Base-by-base conservation (phyloP, 2,888 invertebrate species). In the Caenorhabditis wallacei region DNA sequence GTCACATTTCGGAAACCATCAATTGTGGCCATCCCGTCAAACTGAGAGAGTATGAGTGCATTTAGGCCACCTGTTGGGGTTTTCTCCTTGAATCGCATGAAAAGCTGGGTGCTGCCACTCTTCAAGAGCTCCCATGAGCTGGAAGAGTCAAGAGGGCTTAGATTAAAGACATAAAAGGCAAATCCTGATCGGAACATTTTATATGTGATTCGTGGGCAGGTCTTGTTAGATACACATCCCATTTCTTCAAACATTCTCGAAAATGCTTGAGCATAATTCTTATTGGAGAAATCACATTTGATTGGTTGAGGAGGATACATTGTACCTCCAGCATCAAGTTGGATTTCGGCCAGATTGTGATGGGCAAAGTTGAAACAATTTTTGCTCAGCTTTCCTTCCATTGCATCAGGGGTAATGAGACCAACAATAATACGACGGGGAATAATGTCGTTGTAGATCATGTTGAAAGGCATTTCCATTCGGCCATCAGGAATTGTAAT, bases 281-380 rank as follows among this genome's bases (percentile, higher is more conserved):
- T 22, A 7, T 46, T 46, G 3, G 2, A 48, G 56, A 59, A 71
- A 61, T 71, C 59, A 30, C 43, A 46, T 10, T 46, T 26, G 18
- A 59, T 22, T 16, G 71, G 71, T 46, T 57, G 71, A 16, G 57
- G 37, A 11, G 71, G 71, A 57, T 59, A 57, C 46, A 68, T n/a
- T 2, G 22, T 26, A 2, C 68, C 68, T n/a, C 68, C 68, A n/a
- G 54, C 68, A n/a, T 71, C 71, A 1, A 71, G 5, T 37, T 56
- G 48, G 18, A 71, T 48, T 11, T 59, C 59, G 16, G 59, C 46
- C 1, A 71, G 1, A 61, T 59, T 35, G 30, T 48, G 3, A 46
- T 57, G 71, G 2, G 1, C 57, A 16, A 59, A 48, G 13, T 48
- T 18, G n/a, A 71, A n/a, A 48, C 18, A 22, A 18, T 71, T 22